Evolutionary conservation across 2,888 invertebrate species (phyloP), one percentile per base, ranked within the genome.

Genomic region (Hypercompe scribonia): DNA sequence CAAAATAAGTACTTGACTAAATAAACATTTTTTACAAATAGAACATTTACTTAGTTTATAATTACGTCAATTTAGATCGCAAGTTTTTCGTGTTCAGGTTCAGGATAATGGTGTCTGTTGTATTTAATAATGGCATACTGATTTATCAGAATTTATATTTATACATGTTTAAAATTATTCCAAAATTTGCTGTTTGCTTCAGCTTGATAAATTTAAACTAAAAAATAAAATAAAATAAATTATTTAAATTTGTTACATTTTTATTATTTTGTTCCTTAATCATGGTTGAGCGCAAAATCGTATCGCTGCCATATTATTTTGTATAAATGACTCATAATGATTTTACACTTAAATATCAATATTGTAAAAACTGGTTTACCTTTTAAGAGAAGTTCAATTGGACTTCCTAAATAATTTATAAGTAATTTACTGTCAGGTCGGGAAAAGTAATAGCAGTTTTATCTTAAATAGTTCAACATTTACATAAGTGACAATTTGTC

Each of bases 321-420:
- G n/a, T 46, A 4, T 69, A 73, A 72, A 68, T 63, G 33, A 18
- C 28, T 13, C 42, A 80, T 84, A 81, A 78, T 81, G 84, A 81
- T 87, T 89, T 89, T 87, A 88, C 88, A 92, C 91, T 90, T 87
- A 90, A 91, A 90, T 86, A 80, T 78, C 83, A 86, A 58, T 68
- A 67, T 46, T 46, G 82, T 88, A 87, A 91, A 90, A 93, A 93
- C 92, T 91, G 87, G 94, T 91, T 94, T 91, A 94, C 94, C 93
- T 93, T 92, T 92, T 84, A 87, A 87, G 81, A 88, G 87, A 89
- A 92, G 91, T 91, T 89, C 89, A 88, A 86, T 86, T 84, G 84
- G 87, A 84, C 90, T 91, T 91, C 93, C 91, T 92, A 91, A 92
- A 91, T 91, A 88, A 88, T 88, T 90, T 90, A 87, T 84, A 82